Conservation (phyloP, 2,113 vertebrate genomes). For the Nycticorax nycticorax region DNA sequence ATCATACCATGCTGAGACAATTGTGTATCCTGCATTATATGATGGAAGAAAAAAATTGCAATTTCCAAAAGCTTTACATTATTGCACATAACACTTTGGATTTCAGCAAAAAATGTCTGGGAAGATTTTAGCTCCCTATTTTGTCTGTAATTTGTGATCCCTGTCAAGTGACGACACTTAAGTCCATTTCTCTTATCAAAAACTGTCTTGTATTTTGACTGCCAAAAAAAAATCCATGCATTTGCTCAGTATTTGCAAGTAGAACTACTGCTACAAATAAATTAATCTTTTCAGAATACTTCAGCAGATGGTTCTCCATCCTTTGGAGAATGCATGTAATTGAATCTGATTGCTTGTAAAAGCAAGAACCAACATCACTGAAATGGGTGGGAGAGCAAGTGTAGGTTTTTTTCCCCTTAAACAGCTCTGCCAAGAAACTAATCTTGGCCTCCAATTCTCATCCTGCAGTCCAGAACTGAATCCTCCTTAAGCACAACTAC, state of each 20-base stretch:
- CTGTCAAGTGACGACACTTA: not conserved
- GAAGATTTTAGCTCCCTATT: not conserved
- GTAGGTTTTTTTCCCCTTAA: not conserved
- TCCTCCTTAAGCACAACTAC: not conserved
- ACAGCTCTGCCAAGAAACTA: not conserved
- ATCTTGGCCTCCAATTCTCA: not conserved
- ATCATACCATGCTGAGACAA: not conserved
- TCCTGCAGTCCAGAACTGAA: not conserved
- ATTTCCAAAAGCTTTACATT: not conserved
- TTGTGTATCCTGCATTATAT: not conserved
- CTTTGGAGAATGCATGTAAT: constrained; percentile 17
- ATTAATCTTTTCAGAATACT: constrained; percentile 25
- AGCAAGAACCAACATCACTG: not conserved
- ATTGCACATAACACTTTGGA: not conserved
- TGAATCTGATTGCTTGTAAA: constrained; percentile 7
- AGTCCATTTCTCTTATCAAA: not conserved
- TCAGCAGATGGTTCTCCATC: constrained; percentile 20
- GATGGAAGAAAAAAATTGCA: not conserved
- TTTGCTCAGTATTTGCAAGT: not conserved
- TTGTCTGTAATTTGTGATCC: not conserved
- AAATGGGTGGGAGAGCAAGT: not conserved
- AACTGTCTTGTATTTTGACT: not conserved
- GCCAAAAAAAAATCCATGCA: not conserved
- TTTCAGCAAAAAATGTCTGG: not conserved
- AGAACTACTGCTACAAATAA: constrained; percentile 26